These are phyloP conservation scores for Parnassius smintheus DNA, from an alignment of 2,888 invertebrate genomes.

Conservation along the genomic window DNA sequence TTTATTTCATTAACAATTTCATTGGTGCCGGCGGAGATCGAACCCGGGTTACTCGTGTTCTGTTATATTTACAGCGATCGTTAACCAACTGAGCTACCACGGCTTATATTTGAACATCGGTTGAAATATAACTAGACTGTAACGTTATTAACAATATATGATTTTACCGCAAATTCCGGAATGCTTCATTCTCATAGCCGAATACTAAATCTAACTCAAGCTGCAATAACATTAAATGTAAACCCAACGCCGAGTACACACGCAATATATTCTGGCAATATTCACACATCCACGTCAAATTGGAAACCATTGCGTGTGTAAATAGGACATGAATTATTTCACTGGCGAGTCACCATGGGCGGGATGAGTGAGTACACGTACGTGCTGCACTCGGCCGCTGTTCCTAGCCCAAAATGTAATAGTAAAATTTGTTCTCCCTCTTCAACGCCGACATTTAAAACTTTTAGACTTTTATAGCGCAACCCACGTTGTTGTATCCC, in stretches of 20 bases:
- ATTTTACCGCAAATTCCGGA: constrained; percentile 2
- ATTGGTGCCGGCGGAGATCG: too few species aligned
- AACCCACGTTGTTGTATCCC: too few species aligned
- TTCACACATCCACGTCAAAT: constrained; percentile 44
- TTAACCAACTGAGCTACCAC: too few species aligned
- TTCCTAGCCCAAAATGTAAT: background rate
- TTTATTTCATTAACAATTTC: too few species aligned
- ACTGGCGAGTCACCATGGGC: constrained; percentile 37
- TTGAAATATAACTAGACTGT: too few species aligned
- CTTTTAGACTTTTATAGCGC: too few species aligned
- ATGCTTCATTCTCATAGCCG: constrained; percentile 13
- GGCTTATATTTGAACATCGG: too few species aligned
- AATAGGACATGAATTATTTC: constrained; percentile 54
- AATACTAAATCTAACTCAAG: constrained; percentile 22
- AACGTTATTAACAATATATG: too few species aligned
- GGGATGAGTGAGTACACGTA: constrained; percentile 33
- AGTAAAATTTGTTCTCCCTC: background rate
- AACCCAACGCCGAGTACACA: constrained; percentile 22
- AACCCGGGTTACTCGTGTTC: too few species aligned
- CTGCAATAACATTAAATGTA: constrained; percentile 26
- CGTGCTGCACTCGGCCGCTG: constrained; percentile 23
- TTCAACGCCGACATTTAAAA: background rate
- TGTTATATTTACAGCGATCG: too few species aligned
- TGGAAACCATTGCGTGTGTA: constrained; percentile 46
- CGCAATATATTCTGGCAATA: constrained; percentile 31